phyloP scores from a whole-genome alignment of 2,888 invertebrate genomes.

The Dusona sp. region DNA sequence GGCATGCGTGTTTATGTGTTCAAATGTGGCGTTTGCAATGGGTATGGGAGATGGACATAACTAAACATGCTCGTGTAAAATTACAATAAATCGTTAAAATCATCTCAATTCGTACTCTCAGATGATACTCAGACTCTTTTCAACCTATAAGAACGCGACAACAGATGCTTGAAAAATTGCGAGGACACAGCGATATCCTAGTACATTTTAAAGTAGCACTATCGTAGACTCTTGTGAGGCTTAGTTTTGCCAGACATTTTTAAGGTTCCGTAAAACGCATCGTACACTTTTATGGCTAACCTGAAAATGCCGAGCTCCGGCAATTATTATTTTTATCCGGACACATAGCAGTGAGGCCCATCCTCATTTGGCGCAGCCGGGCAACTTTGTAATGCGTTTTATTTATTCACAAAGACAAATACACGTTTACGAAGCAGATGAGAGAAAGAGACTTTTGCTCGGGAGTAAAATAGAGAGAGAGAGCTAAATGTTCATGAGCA shows the following conservation, averaged over 20 bases:
- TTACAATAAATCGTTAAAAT: slow-evolving; percentile 10
- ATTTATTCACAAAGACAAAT: slow-evolving; percentile 85
- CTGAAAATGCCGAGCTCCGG: not conserved
- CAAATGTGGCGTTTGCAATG: not conserved
- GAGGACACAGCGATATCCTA: not conserved
- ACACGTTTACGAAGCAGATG: slow-evolving; percentile 79
- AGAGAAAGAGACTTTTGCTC: slow-evolving; percentile 28
- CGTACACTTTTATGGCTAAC: slow-evolving; percentile 6
- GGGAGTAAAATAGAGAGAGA: slow-evolving; percentile 44
- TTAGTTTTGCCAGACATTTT: slow-evolving; percentile 16
- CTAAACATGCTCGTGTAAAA: not conserved
- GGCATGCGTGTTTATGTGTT: not conserved
- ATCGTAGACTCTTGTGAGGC: not conserved
- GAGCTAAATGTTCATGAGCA: slow-evolving; percentile 73
- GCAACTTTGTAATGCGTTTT: slow-evolving; percentile 82
- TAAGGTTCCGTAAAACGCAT: not conserved
- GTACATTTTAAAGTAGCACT: slow-evolving; percentile 4
- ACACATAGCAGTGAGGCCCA: slow-evolving; percentile 1
- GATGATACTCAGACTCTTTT: slow-evolving; percentile 35
- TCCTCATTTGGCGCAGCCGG: slow-evolving; percentile 60
- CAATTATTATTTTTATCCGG: slow-evolving; percentile 38
- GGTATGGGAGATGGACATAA: too few relatives aligned
- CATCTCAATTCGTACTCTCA: not conserved
- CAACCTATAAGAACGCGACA: slow-evolving; percentile 13
- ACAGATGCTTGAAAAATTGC: slow-evolving; percentile 22